Evolutionary conservation across 2,888 invertebrate species (phyloP).

Genomic region (Drosophila yooni): DNA sequence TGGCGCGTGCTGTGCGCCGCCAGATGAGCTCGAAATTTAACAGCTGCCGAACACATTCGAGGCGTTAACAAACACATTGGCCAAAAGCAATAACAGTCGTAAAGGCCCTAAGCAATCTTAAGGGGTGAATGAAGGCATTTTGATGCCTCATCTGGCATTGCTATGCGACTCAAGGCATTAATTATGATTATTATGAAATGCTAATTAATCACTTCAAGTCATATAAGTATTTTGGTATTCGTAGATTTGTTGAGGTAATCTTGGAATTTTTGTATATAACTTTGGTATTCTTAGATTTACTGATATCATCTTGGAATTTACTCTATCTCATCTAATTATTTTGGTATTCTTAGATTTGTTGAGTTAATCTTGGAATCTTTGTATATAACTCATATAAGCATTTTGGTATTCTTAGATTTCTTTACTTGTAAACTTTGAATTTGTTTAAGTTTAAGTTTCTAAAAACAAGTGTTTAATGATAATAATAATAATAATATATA

Average conservation of each 20-base stretch:
- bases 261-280: neutral
- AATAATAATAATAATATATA: neutral
- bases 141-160: neutral
- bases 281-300: neutral
- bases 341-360: neutral
- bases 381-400: no score
- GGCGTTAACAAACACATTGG: conserved; percentile 39
- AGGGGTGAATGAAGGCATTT: neutral
- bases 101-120: neutral
- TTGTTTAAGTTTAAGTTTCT: neutral
- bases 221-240: neutral
- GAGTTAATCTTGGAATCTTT: neutral
- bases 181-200: neutral
- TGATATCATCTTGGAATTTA: neutral
- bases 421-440: neutral
- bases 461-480: neutral
- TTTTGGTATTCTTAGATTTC: neutral
- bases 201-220: neutral
- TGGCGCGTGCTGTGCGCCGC: conserved; percentile 67
- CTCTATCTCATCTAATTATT: neutral
- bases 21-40: conserved; percentile 35
- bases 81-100: neutral
- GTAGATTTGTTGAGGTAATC: neutral
- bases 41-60: conserved; percentile 62
- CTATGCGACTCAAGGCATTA: neutral